A percentile compares a stretch with the other conserved stretches of the same genome.
These are phyloP conservation scores for Parasteatoda lunata DNA, from an alignment of 2,888 invertebrate genomes.

Conservation along the genomic window DNA sequence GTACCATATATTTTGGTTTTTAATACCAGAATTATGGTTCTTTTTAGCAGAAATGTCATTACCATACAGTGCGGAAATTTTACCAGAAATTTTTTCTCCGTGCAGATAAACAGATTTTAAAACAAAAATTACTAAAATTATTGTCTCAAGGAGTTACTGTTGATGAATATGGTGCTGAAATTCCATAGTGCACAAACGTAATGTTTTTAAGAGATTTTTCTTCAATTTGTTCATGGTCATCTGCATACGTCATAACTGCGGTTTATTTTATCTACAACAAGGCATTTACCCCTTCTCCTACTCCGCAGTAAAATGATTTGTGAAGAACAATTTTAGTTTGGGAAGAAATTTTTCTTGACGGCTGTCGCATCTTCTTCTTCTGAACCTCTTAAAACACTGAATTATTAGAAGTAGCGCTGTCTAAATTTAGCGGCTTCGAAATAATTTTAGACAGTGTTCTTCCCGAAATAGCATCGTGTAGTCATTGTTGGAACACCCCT, in stretches of 20 bases:
- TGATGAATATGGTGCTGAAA: too few species aligned
- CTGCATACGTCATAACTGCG: neutral
- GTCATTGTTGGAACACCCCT: conserved; percentile 49
- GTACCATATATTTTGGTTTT: too few species aligned
- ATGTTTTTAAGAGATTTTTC: too few species aligned
- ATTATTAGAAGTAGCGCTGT: conserved; percentile 41
- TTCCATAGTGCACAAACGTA: too few species aligned
- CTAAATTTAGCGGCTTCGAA: conserved; percentile 40
- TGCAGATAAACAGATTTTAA: too few species aligned
- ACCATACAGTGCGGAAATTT: too few species aligned
- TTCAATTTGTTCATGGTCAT: neutral
- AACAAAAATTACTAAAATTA: too few species aligned
- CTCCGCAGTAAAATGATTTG: conserved; percentile 24
- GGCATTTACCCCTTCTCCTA: neutral
- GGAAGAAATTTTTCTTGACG: conserved; percentile 34
- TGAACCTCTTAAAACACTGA: conserved; percentile 25
- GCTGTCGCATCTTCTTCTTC: conserved; percentile 20
- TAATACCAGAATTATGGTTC: too few species aligned
- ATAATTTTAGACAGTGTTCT: conserved; percentile 47
- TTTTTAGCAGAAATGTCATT: too few species aligned
- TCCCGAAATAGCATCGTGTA: conserved; percentile 22
- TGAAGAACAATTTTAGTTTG: conserved; percentile 36
- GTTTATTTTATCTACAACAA: conserved; percentile 19
- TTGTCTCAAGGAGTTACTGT: too few species aligned
- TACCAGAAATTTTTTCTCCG: too few species aligned